Evolutionary conservation across 2,113 vertebrate genomes (phyloP), one percentile per base, ranked within the genome.

Genomic region (Argyrosomus japonicus): DNA sequence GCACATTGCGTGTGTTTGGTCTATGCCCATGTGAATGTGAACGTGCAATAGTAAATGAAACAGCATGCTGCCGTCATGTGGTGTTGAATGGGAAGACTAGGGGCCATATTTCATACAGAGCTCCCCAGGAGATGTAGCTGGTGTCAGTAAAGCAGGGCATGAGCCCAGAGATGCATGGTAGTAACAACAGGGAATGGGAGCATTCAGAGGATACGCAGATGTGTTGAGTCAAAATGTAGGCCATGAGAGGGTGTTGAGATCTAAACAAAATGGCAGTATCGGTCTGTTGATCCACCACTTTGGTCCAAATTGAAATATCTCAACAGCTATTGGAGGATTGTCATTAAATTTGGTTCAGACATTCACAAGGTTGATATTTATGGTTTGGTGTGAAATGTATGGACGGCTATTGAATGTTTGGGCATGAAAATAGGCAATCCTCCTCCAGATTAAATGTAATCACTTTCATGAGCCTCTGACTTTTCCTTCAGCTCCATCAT

Each of bases 81-180:
- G 64, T 84, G 79, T 40, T 78, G n/a, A 17, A 79, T 74, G 32
- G 72, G 57, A 78, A 19, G 19, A 73, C 27, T 21, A 25, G 32
- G 12, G 13, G 50, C 56, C 36, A 78, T 89, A 87, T 89, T 83
- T 90, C 83, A 88, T 21, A 54, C 6, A 63, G 67, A 17, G 6
- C 0, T 83, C 75, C 68, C 79, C 17, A 25, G 68, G 81, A 57
- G 69, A 70, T 2, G 4, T 11, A 48, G 81, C 75, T 48, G 27
- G 7, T 74, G 53, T 64, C 29, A 64, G 79, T 53, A 74, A 85
- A 90, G 58, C 88, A 81, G 87, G 84, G 17, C 83, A 86, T 2
- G 50, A 75, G 74, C 51, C 57, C 64, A 23, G 40, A 88, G 87
- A 89, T 88, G 73, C 64, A 85, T 84, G 18, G 77, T 29, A 17